Evolutionary conservation across 2,113 vertebrate genomes (phyloP), one percentile per base, ranked within the genome.

Genomic region (Recurvirostra avosetta): DNA sequence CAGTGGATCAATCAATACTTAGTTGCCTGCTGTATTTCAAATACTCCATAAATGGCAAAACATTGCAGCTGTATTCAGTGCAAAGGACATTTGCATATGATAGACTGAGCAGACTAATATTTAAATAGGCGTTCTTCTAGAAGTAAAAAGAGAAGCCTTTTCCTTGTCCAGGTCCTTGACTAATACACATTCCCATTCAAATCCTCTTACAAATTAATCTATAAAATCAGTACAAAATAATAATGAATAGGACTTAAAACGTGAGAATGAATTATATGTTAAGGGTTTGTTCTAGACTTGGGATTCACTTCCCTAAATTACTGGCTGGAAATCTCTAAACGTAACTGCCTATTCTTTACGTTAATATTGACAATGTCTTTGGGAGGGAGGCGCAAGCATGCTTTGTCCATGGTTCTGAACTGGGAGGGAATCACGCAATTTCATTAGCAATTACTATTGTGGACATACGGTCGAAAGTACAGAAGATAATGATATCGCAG

Each of bases 341-440:
- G 17, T 12, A 34, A 30, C 11, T 26, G 30, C 16, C 13, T 55
- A 2, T 30, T 67, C n/a, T n/a, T 73, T 6, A 22, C 11, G 9
- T 22, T 4, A 22, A 4, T 9, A 6, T 7, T 9, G 5, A 15
- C 6, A 9, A 15, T 16, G n/a, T 26, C 2, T 21, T 12, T 4
- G 36, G 40, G 6, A 43, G 32, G 47, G 61, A 30, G 38, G 40
- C 15, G 32, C 9, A 11, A 30, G 45, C 15, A 5, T 2, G 36
- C 38, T 40, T 47, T 81, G 76, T 55, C 79, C 47, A 34, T 34
- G 66, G 61, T 32, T 12, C 74, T 56, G 47, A 68, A 49, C 15
- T 6, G 12, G 18, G 61, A 52, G 11, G 22, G 11, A 53, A 20
- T 8, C 6, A 0, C 2, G 6, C 8, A 4, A 5, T 30, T 59